Evolutionary conservation across 2,888 invertebrate genomes (phyloP).

Genomic region (Thymelicus acteon): DNA sequence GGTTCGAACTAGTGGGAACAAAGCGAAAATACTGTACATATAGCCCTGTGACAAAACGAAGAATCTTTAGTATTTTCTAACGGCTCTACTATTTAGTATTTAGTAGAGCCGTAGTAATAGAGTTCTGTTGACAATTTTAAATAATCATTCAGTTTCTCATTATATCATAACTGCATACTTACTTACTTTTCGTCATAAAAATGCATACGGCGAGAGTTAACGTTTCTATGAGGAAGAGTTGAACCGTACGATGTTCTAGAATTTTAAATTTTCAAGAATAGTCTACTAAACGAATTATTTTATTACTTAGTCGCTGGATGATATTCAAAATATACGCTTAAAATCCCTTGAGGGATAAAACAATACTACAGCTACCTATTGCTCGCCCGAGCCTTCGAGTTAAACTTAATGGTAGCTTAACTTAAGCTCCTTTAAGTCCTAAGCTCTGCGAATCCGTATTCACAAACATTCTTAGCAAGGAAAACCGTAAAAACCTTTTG

Average conservation of each 20-base stretch:
- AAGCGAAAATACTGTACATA: too few species aligned
- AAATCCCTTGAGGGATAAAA: conserved; percentile 2
- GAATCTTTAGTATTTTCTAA: too few species aligned
- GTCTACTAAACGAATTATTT: neutral
- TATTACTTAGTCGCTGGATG: neutral
- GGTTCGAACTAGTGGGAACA: too few species aligned
- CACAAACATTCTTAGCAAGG: conserved; percentile 3
- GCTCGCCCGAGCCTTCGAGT: neutral
- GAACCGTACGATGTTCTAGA: neutral
- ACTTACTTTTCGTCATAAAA: too few species aligned
- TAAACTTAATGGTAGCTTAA: conserved; percentile 5
- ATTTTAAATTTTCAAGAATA: neutral
- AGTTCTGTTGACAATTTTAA: too few species aligned
- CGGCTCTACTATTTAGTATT: too few species aligned
- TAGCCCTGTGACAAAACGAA: too few species aligned
- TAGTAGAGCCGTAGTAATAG: too few species aligned
- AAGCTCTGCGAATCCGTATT: neutral
- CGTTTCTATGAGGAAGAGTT: too few species aligned
- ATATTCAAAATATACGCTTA: conserved; percentile 11
- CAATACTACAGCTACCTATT: neutral
- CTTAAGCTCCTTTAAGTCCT: neutral
- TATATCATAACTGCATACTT: too few species aligned
- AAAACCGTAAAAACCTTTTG: neutral
- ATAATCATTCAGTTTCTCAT: too few species aligned
- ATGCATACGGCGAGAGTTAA: too few species aligned